Conservation (phyloP, 2,888 invertebrate species). For the Nomada ferruginata region DNA sequence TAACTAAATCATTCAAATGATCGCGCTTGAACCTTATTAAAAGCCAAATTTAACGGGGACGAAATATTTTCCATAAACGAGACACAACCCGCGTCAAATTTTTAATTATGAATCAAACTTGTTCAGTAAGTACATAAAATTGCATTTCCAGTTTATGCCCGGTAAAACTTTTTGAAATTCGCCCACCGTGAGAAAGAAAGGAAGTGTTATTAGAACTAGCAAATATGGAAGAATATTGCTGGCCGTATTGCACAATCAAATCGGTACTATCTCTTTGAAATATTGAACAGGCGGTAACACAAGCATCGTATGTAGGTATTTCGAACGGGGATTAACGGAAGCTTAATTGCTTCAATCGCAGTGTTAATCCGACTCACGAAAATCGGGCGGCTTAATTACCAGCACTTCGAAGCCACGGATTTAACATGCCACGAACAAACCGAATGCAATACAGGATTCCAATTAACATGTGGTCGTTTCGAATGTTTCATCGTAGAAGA, state of each 20-base stretch:
- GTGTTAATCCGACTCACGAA: constrained; percentile 52
- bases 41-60: too few species aligned
- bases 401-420: constrained; percentile 17
- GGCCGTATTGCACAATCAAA: neutral
- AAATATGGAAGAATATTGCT: neutral
- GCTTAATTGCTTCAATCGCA: constrained; percentile 51
- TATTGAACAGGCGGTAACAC: constrained; percentile 17
- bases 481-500: constrained; percentile 2
- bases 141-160: too few species aligned
- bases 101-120: too few species aligned
- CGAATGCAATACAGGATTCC: constrained; percentile 11
- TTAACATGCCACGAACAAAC: constrained; percentile 29
- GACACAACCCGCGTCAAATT: too few species aligned
- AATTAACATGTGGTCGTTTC: constrained; percentile 35
- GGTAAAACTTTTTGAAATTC: too few species aligned
- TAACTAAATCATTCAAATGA: too few species aligned
- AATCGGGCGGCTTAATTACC: constrained; percentile 56
- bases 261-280: neutral
- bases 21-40: too few species aligned
- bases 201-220: too few species aligned
- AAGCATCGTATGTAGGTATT: constrained; percentile 3
- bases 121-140: too few species aligned
- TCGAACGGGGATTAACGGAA: constrained; percentile 34
- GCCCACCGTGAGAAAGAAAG: too few species aligned
- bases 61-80: too few species aligned